Base-by-base conservation (phyloP, 2,797 vertebrate species). In the Cottoperca gobio region DNA sequence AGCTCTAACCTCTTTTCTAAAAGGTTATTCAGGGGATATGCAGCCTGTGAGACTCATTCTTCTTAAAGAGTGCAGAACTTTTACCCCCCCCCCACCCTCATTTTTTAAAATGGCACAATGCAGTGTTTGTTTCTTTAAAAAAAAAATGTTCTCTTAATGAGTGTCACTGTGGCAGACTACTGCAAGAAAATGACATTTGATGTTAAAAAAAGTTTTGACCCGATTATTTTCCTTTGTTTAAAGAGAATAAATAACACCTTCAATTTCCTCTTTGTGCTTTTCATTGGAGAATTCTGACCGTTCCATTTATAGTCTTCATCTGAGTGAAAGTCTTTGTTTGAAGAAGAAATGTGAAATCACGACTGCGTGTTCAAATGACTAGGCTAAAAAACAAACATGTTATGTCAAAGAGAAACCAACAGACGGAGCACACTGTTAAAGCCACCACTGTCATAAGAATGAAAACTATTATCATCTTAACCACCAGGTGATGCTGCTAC, bases 401-500 rank as follows among this genome's bases (percentile, higher is more conserved):
- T 63, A 37, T 37, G 23, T 26, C 6, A n/a, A 52, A 61, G 26
- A 64, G 8, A 67, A 69, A 45, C 16, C 16, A 58, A 26, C 46
- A 54, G 21, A 78, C 17, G 59, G 9, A 59, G 49, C 13, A 8
- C 2, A 39, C 9, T 3, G 14, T 49, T 46, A 0, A n/a, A 26
- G 12, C 40, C 21, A 45, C 6, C 35, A 10, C 28, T 26, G 39
- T 40, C 2, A 60, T 43, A 53, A 76, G 4, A 5, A 43, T 28
- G 42, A 55, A 58, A 70, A 43, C 21, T 10, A 10, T 43, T 1
- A 4, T 8, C 39, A 70, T 21, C 3, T 61, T 24, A 0, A 53
- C 80, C 88, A 87, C 78, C 49, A 70, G 86, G 74, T 46, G 89
- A 86, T 1, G 78, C 73, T 57, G 48, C 43, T 61, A 11, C 21